Evolutionary conservation across 1,140 invertebrate genomes (phyloP), one percentile per base, ranked within the genome.

Genomic region (Calliopsis andreniformis): DNA sequence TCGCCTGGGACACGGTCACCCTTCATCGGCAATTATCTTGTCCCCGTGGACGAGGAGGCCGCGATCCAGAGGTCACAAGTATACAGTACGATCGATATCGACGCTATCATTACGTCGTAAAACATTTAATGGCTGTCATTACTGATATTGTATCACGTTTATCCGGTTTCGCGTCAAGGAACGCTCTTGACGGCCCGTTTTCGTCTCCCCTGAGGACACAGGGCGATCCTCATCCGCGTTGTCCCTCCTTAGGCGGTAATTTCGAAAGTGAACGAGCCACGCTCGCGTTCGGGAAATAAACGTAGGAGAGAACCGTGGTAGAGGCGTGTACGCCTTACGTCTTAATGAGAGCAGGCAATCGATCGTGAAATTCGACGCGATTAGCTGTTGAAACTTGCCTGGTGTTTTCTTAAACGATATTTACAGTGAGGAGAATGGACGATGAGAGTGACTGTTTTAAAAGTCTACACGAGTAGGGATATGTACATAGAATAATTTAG

Each of bases 121-220:
- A 77, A 10, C 35, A 35, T 20, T 77, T 77, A 71, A 77, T 72
- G 69, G 28, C 39, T 45, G 61, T 66, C 76, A 64, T 78, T 78
- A 78, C 76, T 25, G 53, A 78, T 72, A 78, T 78, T 72, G 69
- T 73, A 73, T 78, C 69, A 42, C 76, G 51, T 78, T 72, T 58
- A 72, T 47, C 20, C 25, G 0, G 68, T 3, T 20, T 16, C 43
- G 61, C 35, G 66, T 62, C 49, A 71, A 70, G 42, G 35, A 71
- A 58, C 23, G 20, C 53, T 56, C 56, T 32, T 10, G 76, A 12
- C 28, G 45, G 56, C 58, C 62, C 14, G 18, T 59, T 3, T 49
- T 10, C 6, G 51, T 30, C 51, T 16, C 51, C 0, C 55, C 16
- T 3, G 20, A 2, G 4, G 3, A n/a, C 14, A 5, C 23, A 18